Percentiles rank a stretch among this genome's conserved stretches.
Conservation (phyloP, 2,113 vertebrate species). For the Burhinus bistriatus region DNA sequence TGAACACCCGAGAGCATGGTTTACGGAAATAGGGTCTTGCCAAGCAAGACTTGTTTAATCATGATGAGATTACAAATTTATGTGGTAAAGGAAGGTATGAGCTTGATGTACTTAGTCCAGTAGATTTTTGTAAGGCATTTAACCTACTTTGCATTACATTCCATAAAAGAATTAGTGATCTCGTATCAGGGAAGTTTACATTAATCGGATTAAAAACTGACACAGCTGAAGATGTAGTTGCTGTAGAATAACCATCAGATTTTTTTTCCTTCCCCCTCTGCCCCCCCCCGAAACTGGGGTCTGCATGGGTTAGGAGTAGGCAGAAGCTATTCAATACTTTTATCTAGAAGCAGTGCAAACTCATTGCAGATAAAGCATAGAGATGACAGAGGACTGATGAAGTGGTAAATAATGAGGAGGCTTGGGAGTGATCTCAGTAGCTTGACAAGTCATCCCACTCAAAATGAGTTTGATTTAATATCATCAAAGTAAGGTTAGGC, state of each 20-base stretch:
- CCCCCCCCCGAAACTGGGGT: not conserved
- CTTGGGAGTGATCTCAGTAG: not conserved
- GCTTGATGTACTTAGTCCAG: not conserved
- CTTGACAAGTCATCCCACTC: not conserved
- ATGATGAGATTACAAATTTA: not conserved
- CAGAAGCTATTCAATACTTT: not conserved
- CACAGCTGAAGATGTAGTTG: not conserved
- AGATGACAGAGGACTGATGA: conserved; percentile 1
- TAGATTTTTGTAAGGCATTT: not conserved
- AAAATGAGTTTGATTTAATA: not conserved
- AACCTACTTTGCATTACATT: not conserved
- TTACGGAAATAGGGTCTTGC: not conserved
- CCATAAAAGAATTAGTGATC: not conserved
- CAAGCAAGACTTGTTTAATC: not conserved
- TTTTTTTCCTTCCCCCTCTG: not conserved
- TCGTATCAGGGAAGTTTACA: not conserved
- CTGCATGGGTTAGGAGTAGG: not conserved
- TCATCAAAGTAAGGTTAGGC: not conserved
- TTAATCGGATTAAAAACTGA: not conserved
- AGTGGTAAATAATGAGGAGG: conserved; percentile 12
- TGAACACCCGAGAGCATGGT: not conserved
- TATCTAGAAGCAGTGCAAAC: not conserved
- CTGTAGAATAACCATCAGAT: not conserved
- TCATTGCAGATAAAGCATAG: not conserved
- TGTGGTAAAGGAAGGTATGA: not conserved